Conservation (phyloP, 2,888 invertebrate genomes). For the Euclidia mi region DNA sequence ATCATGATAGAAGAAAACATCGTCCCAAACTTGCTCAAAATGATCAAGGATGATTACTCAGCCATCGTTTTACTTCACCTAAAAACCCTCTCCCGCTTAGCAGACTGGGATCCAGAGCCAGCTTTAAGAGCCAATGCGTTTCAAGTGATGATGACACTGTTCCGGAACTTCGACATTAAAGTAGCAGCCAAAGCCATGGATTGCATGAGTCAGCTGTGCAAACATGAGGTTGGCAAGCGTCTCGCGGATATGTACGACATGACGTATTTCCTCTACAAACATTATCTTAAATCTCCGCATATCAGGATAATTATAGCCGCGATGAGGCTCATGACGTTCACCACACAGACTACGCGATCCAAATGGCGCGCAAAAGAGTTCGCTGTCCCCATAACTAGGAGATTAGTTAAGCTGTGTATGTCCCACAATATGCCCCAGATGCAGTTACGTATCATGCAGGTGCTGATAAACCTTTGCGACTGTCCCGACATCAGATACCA, state of each 20-base stretch:
- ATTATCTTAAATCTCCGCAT: slow-evolving; percentile 56
- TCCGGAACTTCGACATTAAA: slow-evolving; percentile 63
- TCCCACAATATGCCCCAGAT: slow-evolving; percentile 69
- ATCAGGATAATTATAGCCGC: slow-evolving; percentile 73
- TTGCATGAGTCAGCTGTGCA: slow-evolving; percentile 79
- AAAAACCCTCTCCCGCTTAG: slow-evolving; percentile 71
- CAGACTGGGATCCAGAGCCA: slow-evolving; percentile 75
- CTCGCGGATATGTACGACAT: slow-evolving; percentile 79
- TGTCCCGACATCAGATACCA: slow-evolving; percentile 78
- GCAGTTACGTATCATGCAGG: slow-evolving; percentile 75
- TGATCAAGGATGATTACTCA: slow-evolving; percentile 76
- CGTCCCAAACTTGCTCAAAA: slow-evolving; percentile 75
- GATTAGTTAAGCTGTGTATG: slow-evolving; percentile 65
- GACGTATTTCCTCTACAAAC: slow-evolving; percentile 60
- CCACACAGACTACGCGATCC: slow-evolving; percentile 77
- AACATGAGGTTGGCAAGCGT: slow-evolving; percentile 74
- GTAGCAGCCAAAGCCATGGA: slow-evolving; percentile 77
- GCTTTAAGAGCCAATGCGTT: slow-evolving; percentile 79
- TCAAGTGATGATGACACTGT: slow-evolving; percentile 71
- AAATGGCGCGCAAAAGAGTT: slow-evolving; percentile 83
- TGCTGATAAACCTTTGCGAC: slow-evolving; percentile 81
- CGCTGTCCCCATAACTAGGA: slow-evolving; percentile 64
- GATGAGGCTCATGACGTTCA: slow-evolving; percentile 72
- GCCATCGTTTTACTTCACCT: slow-evolving; percentile 77
- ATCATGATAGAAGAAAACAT: slow-evolving; percentile 68